Base-by-base conservation (phyloP, 2,797 vertebrate species). In the Apodemus agrarius region DNA sequence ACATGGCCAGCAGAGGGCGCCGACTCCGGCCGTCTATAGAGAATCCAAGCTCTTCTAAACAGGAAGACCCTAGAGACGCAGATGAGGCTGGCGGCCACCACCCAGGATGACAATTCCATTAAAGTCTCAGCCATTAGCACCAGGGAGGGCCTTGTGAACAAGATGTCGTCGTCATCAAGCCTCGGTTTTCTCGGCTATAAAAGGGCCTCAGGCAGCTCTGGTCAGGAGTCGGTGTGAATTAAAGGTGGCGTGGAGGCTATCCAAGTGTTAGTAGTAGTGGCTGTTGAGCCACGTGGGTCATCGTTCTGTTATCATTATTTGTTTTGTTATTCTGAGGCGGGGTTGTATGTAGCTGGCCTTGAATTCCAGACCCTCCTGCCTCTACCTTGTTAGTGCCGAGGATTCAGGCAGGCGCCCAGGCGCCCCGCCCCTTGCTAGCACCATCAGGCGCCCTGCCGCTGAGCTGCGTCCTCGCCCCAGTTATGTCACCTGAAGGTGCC, bases 1-100 rank as follows among this genome's bases (percentile, higher is more conserved):
- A 11, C 12, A 31, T 0, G 34, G 85, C 90, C 97, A 97, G 94
- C 85, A 97, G 96, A 94, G 97, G 97, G 96, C 63, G 63, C 54
- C 81, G 6, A 63, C n/a, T 29, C 9, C 0, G 74, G 63, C 40
- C n/a, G 0, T n/a, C n/a, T n/a, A n/a, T 2, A 1, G 26, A 14
- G 79, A 91, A 63, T 29, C 76, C 40, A 2, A 1, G 13, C 69
- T 72, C 34, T 37, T 57, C 83, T 16, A 57, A 72, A 37, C 29
- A n/a, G 67, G 67, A 76, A 29, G 57, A 63, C 31, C n/a, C 52
- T 11, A 46, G 57, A 57, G 26, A 5, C 37, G 22, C 24, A 1
- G 21, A 46, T 67, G 69, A 69, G 6, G 40, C 21, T 59, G 37
- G 43, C 29, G 13, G 52, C 85, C 37, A 67, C 24, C 26, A 7